Percentiles rank a stretch among this genome's conserved stretches.
These are phyloP conservation scores for Mesochorus sp. DNA, from an alignment of 2,888 invertebrate genomes.

Conservation along the genomic window DNA sequence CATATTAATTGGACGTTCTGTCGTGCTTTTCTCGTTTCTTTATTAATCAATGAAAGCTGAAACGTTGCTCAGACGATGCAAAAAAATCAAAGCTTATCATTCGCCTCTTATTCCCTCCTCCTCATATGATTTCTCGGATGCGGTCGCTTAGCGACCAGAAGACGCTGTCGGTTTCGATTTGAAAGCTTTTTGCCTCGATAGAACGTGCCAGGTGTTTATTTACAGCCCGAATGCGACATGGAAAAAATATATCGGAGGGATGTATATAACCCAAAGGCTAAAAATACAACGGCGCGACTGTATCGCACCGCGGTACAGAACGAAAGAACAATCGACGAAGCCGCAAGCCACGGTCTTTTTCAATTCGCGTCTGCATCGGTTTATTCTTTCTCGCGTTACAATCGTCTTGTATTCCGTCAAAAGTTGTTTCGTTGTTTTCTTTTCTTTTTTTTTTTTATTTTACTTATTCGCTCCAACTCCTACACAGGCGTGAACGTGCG, in stretches of 20 bases:
- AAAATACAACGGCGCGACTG: background rate
- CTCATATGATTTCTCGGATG: slow-evolving; percentile 3
- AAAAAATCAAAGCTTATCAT: background rate
- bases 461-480: slow-evolving; percentile 6
- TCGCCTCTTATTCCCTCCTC: background rate
- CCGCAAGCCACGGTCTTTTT: background rate
- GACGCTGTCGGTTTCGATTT: slow-evolving; percentile 20
- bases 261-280: background rate
- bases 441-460: too few relatives aligned
- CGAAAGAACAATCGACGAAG: background rate
- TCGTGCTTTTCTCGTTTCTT: background rate
- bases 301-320: background rate
- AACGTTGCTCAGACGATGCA: background rate
- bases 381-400: background rate
- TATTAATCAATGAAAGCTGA: background rate
- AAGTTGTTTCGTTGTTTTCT: too few relatives aligned
- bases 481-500: slow-evolving; percentile 1
- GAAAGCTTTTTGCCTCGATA: slow-evolving; percentile 10
- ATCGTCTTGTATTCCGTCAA: background rate
- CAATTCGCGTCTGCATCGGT: background rate
- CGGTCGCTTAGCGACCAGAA: slow-evolving; percentile 6
- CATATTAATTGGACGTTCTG: too few relatives aligned
- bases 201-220: slow-evolving; percentile 52
- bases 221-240: slow-evolving; percentile 17
- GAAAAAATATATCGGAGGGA: background rate